These are phyloP conservation scores for Dusona sp. DNA, from an alignment of 2,888 invertebrate species.

Conservation along the genomic window DNA sequence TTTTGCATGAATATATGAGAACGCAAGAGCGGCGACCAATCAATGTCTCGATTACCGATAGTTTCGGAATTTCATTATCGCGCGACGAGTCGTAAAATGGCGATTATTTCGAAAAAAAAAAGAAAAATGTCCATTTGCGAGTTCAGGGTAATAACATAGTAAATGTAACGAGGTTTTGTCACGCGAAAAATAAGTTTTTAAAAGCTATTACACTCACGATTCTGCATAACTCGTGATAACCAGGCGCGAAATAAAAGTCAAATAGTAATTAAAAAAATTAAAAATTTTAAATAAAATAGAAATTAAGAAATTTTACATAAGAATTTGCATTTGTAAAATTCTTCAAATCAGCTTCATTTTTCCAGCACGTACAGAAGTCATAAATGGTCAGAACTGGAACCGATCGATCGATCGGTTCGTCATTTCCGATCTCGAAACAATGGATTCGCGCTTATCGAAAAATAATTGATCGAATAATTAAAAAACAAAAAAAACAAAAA, in stretches of 20 bases:
- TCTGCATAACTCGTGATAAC: constrained; percentile 2
- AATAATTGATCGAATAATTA: constrained; percentile 55
- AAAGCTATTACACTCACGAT: constrained; percentile 1
- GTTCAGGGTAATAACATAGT: constrained; percentile 32
- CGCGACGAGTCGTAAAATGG: constrained; percentile 76
- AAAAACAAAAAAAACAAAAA: constrained; percentile 23
- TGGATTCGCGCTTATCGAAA: constrained; percentile 11
- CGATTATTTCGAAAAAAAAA: constrained; percentile 73
- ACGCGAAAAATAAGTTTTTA: constrained; percentile 18
- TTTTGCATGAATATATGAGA: constrained; percentile 57
- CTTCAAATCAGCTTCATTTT: neutral
- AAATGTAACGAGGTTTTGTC: constrained; percentile 39
- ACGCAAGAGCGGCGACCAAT: constrained; percentile 75
- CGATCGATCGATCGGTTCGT: neutral
- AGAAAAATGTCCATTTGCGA: constrained; percentile 7
- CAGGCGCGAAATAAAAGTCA: constrained; percentile 69
- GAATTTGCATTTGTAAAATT: neutral
- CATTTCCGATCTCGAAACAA: constrained; percentile 6
- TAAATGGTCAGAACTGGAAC: neutral
- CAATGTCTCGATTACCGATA: constrained; percentile 81
- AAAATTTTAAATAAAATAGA: constrained; percentile 5
- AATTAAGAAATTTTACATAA: neutral
- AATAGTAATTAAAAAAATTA: constrained; percentile 15
- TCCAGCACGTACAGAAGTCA: too few relatives aligned
- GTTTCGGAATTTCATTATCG: constrained; percentile 82